Conservation (phyloP, 30 jellyfish, hydroid and myxozoan species). For the Aurelia aurita complex sp. Pacific region DNA sequence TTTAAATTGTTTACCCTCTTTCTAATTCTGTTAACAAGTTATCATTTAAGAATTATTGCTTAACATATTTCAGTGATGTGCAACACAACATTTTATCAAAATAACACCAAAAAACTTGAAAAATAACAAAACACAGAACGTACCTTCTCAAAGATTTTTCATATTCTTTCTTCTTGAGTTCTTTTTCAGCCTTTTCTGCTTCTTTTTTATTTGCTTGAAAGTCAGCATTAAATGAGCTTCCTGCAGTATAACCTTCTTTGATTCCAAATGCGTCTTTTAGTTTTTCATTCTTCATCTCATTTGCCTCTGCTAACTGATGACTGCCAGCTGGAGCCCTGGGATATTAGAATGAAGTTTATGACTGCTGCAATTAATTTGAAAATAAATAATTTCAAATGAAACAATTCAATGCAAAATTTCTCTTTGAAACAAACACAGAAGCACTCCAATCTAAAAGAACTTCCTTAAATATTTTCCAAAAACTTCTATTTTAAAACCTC, state of each 20-base stretch:
- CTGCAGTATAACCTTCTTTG: conserved; percentile 85
- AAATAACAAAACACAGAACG: not conserved
- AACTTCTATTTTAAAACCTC: no score
- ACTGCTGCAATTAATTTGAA: not conserved
- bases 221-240: conserved; percentile 94
- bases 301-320: conserved; percentile 96
- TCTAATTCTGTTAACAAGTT: no score
- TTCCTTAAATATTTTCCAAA: not conserved
- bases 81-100: no score
- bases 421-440: not conserved
- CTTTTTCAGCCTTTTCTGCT: conserved; percentile 83
- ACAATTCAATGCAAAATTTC: not conserved
- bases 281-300: conserved; percentile 86
- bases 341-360: not conserved
- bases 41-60: no score
- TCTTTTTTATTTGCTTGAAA: conserved; percentile 86
- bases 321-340: conserved; percentile 80
- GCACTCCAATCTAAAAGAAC: not conserved
- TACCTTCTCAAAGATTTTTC: conserved; percentile 47
- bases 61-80: no score
- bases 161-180: conserved; percentile 59
- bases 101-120: no score
- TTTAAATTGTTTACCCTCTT: no score
- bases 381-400: no score
- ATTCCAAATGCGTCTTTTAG: conserved; percentile 98